Evolutionary conservation across 2,888 invertebrate species (phyloP).

Genomic region (Poecilus cupreus): DNA sequence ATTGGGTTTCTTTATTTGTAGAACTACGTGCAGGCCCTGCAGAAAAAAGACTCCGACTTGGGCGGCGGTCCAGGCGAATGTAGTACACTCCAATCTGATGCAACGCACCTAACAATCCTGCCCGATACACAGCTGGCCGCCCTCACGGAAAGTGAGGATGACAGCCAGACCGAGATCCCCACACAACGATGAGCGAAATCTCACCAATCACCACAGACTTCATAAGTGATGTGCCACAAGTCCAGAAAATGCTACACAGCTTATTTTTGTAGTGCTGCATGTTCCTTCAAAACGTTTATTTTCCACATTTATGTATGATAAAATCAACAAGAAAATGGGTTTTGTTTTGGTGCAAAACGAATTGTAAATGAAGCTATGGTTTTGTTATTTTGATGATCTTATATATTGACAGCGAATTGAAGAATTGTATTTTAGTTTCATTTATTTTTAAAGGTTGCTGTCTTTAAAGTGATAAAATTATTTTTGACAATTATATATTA

Average conservation of each 20-base stretch:
- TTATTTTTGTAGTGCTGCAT: conserved; percentile 54
- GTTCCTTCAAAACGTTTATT: conserved; percentile 4
- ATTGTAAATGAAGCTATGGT: background rate
- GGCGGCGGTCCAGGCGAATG: conserved; percentile 77
- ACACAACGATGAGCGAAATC: conserved; percentile 66
- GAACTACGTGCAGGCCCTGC: conserved; percentile 88
- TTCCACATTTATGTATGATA: background rate
- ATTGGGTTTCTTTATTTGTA: conserved; percentile 68
- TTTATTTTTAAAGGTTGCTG: background rate
- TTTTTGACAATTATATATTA: background rate
- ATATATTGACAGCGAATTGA: background rate
- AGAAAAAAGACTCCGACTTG: conserved; percentile 81
- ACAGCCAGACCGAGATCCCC: conserved; percentile 69
- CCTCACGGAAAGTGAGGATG: conserved; percentile 79
- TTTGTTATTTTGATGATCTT: background rate
- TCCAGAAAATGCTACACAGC: conserved; percentile 48
- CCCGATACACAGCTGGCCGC: conserved; percentile 78
- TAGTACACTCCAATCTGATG: conserved; percentile 85
- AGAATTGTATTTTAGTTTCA: background rate
- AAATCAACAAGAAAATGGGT: background rate
- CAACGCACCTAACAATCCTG: conserved; percentile 84
- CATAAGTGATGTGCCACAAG: conserved; percentile 50
- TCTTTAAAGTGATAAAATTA: background rate
- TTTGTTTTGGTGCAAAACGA: background rate
- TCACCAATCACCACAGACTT: background rate